Percentiles rank a stretch among this genome's conserved stretches.
These are phyloP conservation scores for Lycocorax pyrrhopterus DNA, from an alignment of 2,113 vertebrate genomes.

Conservation along the genomic window DNA sequence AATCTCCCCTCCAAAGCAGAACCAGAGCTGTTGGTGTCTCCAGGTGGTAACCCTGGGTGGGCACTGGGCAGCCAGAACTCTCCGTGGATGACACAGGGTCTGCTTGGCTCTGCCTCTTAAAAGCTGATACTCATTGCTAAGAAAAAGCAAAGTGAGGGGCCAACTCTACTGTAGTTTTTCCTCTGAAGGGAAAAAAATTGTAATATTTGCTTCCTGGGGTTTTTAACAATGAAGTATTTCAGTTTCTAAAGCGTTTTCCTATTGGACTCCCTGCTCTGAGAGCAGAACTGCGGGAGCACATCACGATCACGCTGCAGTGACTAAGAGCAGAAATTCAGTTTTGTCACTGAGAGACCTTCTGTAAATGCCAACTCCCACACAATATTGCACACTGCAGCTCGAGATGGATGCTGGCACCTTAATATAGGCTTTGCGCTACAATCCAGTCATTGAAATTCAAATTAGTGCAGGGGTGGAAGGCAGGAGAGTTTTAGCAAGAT, in stretches of 20 bases:
- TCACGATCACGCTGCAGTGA: slow-evolving; percentile 59
- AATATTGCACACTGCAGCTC: slow-evolving; percentile 52
- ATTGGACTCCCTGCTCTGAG: slow-evolving; percentile 44
- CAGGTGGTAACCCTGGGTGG: background rate
- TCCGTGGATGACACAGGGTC: background rate
- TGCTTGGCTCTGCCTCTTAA: background rate
- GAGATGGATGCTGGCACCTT: slow-evolving; percentile 62
- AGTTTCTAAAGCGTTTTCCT: slow-evolving; percentile 10
- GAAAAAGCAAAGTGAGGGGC: background rate
- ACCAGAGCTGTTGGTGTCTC: background rate
- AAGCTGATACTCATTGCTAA: background rate
- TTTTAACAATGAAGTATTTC: slow-evolving; percentile 65
- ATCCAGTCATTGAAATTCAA: slow-evolving; percentile 71
- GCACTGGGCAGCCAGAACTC: background rate
- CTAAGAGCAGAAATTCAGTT: slow-evolving; percentile 59
- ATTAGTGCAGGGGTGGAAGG: slow-evolving; percentile 69
- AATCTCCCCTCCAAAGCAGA: background rate
- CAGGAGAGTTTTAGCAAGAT: slow-evolving; percentile 58
- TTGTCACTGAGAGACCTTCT: slow-evolving; percentile 67
- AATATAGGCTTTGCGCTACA: slow-evolving; percentile 59
- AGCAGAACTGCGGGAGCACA: slow-evolving; percentile 31
- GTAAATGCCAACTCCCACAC: slow-evolving; percentile 67
- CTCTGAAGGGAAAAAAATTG: background rate
- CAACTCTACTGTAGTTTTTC: background rate
- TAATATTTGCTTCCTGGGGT: slow-evolving; percentile 30